These are phyloP conservation scores for Pheosia tremula DNA, from an alignment of 2,888 invertebrate genomes.

Conservation along the genomic window DNA sequence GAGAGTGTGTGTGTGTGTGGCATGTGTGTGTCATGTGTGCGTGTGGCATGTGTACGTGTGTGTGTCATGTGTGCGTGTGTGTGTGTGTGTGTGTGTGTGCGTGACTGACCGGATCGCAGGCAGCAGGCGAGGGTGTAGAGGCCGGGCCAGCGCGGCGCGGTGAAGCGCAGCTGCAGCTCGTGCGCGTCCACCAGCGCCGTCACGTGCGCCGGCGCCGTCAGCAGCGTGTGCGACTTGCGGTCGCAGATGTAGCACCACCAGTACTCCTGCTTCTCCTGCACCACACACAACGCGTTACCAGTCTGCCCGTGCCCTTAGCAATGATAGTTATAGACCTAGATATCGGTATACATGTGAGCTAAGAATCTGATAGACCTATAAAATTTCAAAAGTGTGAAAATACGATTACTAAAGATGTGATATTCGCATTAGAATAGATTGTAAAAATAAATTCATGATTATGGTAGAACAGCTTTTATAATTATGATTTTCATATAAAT, in stretches of 20 bases:
- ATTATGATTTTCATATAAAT: too few species aligned
- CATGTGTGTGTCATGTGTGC: background rate
- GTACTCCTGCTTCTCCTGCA: slow-evolving; percentile 93
- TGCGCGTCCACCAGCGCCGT: slow-evolving; percentile 95
- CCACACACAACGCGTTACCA: background rate
- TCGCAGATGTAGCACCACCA: slow-evolving; percentile 99
- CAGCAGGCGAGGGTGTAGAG: slow-evolving; percentile 96
- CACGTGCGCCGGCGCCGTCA: slow-evolving; percentile 97
- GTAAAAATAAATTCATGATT: too few species aligned
- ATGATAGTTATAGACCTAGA: too few species aligned
- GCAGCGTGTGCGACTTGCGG: slow-evolving; percentile 94
- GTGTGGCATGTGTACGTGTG: too few species aligned
- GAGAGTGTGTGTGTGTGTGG: too few species aligned
- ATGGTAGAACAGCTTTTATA: too few species aligned
- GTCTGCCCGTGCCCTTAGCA: background rate
- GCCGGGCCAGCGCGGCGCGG: slow-evolving; percentile 97
- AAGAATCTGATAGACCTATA: too few species aligned
- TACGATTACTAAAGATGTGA: too few species aligned
- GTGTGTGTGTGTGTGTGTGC: background rate
- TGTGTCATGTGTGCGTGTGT: background rate
- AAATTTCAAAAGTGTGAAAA: too few species aligned
- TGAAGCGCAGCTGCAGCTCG: slow-evolving; percentile 97
- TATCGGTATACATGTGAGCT: too few species aligned
- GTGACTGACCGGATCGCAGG: slow-evolving; percentile 89
- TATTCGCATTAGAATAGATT: too few species aligned